These are phyloP conservation scores for Morinoia aosen DNA, from an alignment of 2,888 invertebrate species.

Conservation along the genomic window DNA sequence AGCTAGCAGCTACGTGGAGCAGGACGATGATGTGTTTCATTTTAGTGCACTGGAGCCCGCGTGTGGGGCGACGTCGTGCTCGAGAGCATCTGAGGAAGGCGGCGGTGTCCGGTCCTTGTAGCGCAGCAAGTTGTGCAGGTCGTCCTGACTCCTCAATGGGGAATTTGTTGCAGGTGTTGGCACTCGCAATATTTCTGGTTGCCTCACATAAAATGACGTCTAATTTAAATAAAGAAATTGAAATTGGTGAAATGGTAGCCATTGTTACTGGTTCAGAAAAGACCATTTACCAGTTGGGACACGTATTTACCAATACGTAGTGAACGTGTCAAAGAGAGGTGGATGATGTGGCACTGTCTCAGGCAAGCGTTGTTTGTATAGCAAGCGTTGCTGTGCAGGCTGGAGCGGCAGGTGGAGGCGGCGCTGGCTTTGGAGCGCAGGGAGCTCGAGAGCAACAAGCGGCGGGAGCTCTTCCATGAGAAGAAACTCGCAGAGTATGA, in stretches of 20 bases:
- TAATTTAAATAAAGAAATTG: not conserved
- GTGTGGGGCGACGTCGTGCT: too few relatives aligned
- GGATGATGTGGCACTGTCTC: too few relatives aligned
- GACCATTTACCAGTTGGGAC: too few relatives aligned
- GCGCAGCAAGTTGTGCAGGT: not conserved
- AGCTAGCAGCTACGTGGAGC: not conserved
- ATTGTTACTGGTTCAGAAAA: not conserved
- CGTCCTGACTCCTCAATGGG: too few relatives aligned
- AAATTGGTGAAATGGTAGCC: not conserved
- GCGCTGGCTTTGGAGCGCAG: not conserved
- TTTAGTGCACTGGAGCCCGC: not conserved
- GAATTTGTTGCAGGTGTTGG: too few relatives aligned
- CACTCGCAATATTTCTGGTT: not conserved
- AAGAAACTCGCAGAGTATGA: constrained; percentile 25
- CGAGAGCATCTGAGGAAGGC: not conserved
- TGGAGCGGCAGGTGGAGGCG: constrained; percentile 24
- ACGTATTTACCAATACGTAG: too few relatives aligned
- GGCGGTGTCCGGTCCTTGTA: not conserved
- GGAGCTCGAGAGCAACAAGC: not conserved
- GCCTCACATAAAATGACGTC: not conserved
- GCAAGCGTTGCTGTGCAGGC: not conserved
- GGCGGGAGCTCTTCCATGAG: constrained; percentile 31
- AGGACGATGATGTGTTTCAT: not conserved
- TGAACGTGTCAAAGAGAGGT: too few relatives aligned
- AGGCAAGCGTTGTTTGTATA: too few relatives aligned